Conservation (phyloP, 1,140 invertebrate genomes). For the Brachionus sp. region DNA sequence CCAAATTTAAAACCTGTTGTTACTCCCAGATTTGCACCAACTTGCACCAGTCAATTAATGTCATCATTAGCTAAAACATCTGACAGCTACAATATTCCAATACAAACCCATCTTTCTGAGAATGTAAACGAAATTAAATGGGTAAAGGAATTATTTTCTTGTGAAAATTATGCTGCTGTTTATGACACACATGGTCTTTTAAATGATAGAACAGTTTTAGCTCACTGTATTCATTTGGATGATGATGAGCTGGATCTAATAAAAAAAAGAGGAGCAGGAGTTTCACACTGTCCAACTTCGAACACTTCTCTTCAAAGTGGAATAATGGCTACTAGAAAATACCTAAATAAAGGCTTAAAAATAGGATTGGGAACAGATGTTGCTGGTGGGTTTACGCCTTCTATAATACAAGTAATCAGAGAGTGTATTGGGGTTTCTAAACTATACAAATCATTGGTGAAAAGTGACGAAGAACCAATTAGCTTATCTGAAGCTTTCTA, state of each 20-base stretch:
- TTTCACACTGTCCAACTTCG: slow-evolving; percentile 81
- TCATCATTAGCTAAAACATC: slow-evolving; percentile 69
- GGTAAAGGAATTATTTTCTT: slow-evolving; percentile 65
- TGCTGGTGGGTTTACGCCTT: slow-evolving; percentile 72
- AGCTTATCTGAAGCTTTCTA: slow-evolving; percentile 74
- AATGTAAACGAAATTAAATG: slow-evolving; percentile 69
- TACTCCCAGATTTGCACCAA: slow-evolving; percentile 80
- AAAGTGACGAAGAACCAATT: slow-evolving; percentile 63
- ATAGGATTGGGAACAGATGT: slow-evolving; percentile 83
- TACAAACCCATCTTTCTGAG: slow-evolving; percentile 83
- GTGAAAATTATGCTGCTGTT: slow-evolving; percentile 68
- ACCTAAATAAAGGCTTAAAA: slow-evolving; percentile 67
- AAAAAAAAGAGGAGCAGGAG: slow-evolving; percentile 63
- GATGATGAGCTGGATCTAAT: slow-evolving; percentile 71
- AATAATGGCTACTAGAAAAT: slow-evolving; percentile 70
- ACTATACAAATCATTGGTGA: slow-evolving; percentile 59
- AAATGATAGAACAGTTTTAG: slow-evolving; percentile 71
- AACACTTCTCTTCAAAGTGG: slow-evolving; percentile 77
- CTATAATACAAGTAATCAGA: slow-evolving; percentile 73
- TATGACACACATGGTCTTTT: slow-evolving; percentile 72
- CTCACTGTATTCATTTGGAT: slow-evolving; percentile 73
- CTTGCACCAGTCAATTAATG: slow-evolving; percentile 71
- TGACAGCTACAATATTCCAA: slow-evolving; percentile 66
- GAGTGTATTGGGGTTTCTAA: slow-evolving; percentile 71
- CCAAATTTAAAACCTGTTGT: slow-evolving; percentile 67